Evolutionary conservation across 37 sponge, comb jelly and placozoan genomes (phyloP), one percentile per base, ranked within the genome.

Genomic region (Halisarca cf. caerulea): DNA sequence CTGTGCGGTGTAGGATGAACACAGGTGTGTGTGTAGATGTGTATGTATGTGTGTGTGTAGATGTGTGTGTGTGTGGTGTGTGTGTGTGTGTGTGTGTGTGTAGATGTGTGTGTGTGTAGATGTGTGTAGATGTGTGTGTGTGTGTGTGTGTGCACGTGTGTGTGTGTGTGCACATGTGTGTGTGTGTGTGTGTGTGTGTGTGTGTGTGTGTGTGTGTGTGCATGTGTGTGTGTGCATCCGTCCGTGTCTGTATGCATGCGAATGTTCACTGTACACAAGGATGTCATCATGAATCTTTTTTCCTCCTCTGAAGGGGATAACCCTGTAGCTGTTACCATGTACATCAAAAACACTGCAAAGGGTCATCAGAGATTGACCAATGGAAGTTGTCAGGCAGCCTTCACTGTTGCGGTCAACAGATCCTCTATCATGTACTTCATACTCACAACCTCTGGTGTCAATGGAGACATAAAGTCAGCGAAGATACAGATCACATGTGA

Each of bases 101-200:
- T 42, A 27, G 20, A 7, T 38, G 45, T 41, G 84, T 83, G 70
- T 71, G 25, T 84, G 85, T 72, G 77, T 44, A 11, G 6, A 11
- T 47, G 51, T 47, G 51, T 47, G 51, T 47, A 11, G 6, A 11
- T 47, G 51, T 47, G 51, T 47, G 51, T 47, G 51, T 47, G 85
- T 73, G 45, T n/a, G 25, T 73, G 77, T 73, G 85, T 70, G 15
- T 66, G 69, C 35, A n/a, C 7, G 64, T 61, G 36, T 82, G 82
- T 73, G 85, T 84, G 60, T 75, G 85, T 84, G 75, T n/a, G 75
- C 73, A 58, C 73, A 58, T 43, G 58, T 71, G 85, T 84, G 85
- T 84, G 58, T 40, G 82, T 68, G 84, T 83, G 84, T 66, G 45
- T 83, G 84, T 83, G 84, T 83, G 30, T 66, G 70, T 83, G 84